Evolutionary conservation across 2,888 invertebrate species (phyloP).

Genomic region (Sminthurides aquaticus): DNA sequence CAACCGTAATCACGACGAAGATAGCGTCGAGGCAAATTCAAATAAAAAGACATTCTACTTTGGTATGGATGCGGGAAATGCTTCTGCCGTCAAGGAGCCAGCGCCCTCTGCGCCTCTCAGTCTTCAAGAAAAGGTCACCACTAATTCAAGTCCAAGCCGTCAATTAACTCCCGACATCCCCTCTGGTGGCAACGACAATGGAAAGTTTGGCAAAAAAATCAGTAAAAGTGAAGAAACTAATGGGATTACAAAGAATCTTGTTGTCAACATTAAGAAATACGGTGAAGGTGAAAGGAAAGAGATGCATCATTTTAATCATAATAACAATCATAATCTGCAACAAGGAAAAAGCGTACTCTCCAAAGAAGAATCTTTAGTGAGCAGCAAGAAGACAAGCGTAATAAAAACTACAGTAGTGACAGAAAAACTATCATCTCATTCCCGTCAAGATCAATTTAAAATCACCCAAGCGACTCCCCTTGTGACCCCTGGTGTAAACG

Average conservation of each 20-base stretch:
- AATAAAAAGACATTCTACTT: slow-evolving; percentile 59
- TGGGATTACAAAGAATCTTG: slow-evolving; percentile 18
- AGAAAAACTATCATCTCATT: not conserved
- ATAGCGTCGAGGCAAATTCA: slow-evolving; percentile 10
- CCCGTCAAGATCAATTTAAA: not conserved
- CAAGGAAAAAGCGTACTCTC: not conserved
- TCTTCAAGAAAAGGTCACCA: not conserved
- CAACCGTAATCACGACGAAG: not conserved
- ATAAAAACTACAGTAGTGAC: not conserved
- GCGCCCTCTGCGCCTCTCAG: not conserved
- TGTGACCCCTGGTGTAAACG: not conserved
- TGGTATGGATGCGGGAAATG: slow-evolving; percentile 59
- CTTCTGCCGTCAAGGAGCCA: slow-evolving; percentile 6
- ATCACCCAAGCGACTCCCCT: not conserved
- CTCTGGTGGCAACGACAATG: too few relatives aligned
- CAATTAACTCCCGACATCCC: not conserved
- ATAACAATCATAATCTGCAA: too few relatives aligned
- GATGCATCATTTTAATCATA: too few relatives aligned
- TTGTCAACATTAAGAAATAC: slow-evolving; percentile 7
- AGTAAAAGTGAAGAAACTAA: not conserved
- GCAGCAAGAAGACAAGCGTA: not conserved
- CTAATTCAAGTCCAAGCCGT: not conserved
- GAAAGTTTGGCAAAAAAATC: too few relatives aligned
- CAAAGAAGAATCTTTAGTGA: not conserved
- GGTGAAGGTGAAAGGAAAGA: slow-evolving; percentile 13